phyloP scores from a whole-genome alignment of 2,888 invertebrate genomes.

The Pammene aurita region DNA sequence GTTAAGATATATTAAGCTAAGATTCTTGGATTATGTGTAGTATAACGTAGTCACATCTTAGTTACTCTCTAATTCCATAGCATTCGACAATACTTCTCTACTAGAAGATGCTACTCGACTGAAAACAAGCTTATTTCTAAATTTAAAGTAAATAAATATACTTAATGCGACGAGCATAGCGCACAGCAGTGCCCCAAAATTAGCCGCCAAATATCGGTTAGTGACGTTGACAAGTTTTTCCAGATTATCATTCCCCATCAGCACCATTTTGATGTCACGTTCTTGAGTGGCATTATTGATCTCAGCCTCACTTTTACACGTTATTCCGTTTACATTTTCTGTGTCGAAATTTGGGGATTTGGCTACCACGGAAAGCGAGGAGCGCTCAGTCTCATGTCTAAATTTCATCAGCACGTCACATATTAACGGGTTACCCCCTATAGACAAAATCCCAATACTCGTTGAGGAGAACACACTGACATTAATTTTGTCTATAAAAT shows the following conservation, averaged over 20 bases:
- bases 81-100: constrained; percentile 29
- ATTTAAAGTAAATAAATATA: constrained; percentile 26
- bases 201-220: constrained; percentile 23
- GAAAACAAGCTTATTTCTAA: not conserved
- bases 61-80: constrained; percentile 35
- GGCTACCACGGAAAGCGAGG: not conserved
- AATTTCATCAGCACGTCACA: constrained; percentile 15
- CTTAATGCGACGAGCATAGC: constrained; percentile 4
- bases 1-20: too few species aligned
- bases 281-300: not conserved
- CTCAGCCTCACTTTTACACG: constrained; percentile 19
- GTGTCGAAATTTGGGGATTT: not conserved
- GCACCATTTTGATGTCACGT: not conserved
- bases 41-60: too few species aligned
- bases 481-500: constrained; percentile 22
- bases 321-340: constrained; percentile 34
- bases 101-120: constrained; percentile 8
- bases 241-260: constrained; percentile 13
- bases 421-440: constrained; percentile 22
- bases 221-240: constrained; percentile 20
- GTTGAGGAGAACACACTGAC: constrained; percentile 6
- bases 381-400: not conserved
- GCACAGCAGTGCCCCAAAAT: constrained; percentile 1
- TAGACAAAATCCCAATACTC: constrained; percentile 3
- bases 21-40: too few species aligned